Evolutionary conservation across 2,797 vertebrate genomes (phyloP).

Genomic region (Microchirus variegatus): DNA sequence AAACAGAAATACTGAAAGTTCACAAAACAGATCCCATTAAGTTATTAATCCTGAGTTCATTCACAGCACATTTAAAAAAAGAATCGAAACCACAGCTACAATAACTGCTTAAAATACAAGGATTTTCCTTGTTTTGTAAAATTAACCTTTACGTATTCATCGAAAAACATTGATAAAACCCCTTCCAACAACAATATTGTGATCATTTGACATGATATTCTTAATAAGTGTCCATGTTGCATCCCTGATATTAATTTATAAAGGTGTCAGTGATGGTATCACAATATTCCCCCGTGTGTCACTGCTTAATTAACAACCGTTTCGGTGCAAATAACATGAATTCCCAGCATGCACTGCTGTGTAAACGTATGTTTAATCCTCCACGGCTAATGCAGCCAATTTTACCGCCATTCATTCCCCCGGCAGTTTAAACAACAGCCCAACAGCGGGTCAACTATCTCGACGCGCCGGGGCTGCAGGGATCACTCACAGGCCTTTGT

Average conservation of each 20-base stretch:
- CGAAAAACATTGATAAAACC: too few species aligned
- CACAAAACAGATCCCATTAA: too few species aligned
- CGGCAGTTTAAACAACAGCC: slow-evolving; percentile 11
- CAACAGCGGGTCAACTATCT: not conserved
- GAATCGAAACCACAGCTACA: not conserved
- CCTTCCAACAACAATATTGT: too few species aligned
- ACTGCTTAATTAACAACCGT: not conserved
- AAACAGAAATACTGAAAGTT: not conserved
- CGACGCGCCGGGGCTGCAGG: not conserved
- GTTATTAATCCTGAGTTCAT: not conserved
- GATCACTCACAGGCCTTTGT: slow-evolving; percentile 89
- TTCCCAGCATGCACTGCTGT: not conserved
- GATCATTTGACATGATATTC: slow-evolving; percentile 1
- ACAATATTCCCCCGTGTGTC: slow-evolving; percentile 2
- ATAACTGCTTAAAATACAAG: too few species aligned
- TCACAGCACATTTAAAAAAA: not conserved
- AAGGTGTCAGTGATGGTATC: slow-evolving; percentile 3
- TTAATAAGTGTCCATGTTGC: not conserved
- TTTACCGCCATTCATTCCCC: slow-evolving; percentile 15
- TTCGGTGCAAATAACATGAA: slow-evolving; percentile 1
- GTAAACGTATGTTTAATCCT: slow-evolving; percentile 27
- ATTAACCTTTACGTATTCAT: too few species aligned
- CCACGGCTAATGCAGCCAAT: slow-evolving; percentile 13
- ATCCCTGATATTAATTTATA: not conserved
- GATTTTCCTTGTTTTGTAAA: too few species aligned